Evolutionary conservation across 2,797 vertebrate species (phyloP), one percentile per base, ranked within the genome.

Genomic region (Arctocebus calabarensis): DNA sequence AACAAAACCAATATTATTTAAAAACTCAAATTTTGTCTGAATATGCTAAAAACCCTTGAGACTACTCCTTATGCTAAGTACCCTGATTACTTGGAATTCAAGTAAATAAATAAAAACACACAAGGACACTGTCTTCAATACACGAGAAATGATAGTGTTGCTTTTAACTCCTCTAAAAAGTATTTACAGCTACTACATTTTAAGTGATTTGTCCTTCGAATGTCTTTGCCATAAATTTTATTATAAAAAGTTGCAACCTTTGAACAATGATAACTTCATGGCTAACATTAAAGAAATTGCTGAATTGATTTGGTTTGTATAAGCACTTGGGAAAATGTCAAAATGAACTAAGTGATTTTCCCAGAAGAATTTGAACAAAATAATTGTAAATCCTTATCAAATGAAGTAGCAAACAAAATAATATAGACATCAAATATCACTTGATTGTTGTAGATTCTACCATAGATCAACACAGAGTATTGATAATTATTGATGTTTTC

Each of bases 31-130:
- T 43, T 84, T 87, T 88, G 13, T 9, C 70, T n/a, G 17, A 83
- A 71, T 62, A 29, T 3, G 6, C 82, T 79, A 17, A 95, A 94
- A 96, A 9, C 4, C 32, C 48, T 92, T 13, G 23, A 75, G 29
- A 59, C 23, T 37, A 7, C 11, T 74, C 19, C 14, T 52, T 16
- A 79, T 7, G 59, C 11, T 48, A 62, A 92, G 0, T 11, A 25
- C 22, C 11, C 3, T 88, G 27, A 61, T 97, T 73, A 73, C 27
- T 85, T 73, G 22, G 7, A 95, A 64, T 84, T 75, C 75, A 45
- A 37, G 74, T 27, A 71, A 32, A 66, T 43, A 84, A 86, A 34
- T 66, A 48, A 88, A 93, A 91, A 45, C 66, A 5, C 3, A 23
- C 4, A 29, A 94, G 5, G 29, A 87, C 14, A 43, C 37, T 43